A percentile compares a stretch with the other conserved stretches of the same genome.
phyloP scores from a whole-genome alignment of 2,113 vertebrate species.

The Dipodomys ordii region DNA sequence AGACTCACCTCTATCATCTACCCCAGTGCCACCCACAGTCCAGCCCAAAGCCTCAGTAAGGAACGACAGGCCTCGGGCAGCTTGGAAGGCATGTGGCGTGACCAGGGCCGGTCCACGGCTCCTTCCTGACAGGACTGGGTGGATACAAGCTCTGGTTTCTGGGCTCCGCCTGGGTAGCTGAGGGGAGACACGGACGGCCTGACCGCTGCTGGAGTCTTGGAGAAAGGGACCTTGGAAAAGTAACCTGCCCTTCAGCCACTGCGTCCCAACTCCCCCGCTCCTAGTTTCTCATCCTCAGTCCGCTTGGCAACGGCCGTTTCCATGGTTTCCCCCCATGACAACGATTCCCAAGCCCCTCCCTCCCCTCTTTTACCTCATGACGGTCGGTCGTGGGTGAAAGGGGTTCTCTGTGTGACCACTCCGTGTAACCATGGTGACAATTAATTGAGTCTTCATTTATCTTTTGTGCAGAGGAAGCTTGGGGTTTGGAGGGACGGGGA shows the following conservation, averaged over 20 bases:
- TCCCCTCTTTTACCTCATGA: conserved; percentile 84
- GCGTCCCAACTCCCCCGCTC: conserved; percentile 40
- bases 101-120: background rate
- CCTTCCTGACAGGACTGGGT: background rate
- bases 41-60: no score
- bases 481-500: background rate
- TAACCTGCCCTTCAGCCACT: conserved; percentile 5
- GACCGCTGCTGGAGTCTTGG: background rate
- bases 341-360: conserved; percentile 70
- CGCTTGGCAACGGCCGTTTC: conserved; percentile 87
- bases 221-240: background rate
- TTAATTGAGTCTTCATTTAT: conserved; percentile 86
- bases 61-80: no score
- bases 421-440: conserved; percentile 88
- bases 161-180: background rate
- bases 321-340: conserved; percentile 87
- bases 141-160: background rate
- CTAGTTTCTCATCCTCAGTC: conserved; percentile 78
- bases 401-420: conserved; percentile 87
- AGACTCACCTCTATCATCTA: background rate
- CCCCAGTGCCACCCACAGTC: background rate
- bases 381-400: conserved; percentile 85
- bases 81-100: background rate
- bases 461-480: conserved; percentile 76
- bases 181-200: background rate